Evolutionary conservation across 2,797 vertebrate species (phyloP).

Genomic region (Buphagus erythrorhynchus): DNA sequence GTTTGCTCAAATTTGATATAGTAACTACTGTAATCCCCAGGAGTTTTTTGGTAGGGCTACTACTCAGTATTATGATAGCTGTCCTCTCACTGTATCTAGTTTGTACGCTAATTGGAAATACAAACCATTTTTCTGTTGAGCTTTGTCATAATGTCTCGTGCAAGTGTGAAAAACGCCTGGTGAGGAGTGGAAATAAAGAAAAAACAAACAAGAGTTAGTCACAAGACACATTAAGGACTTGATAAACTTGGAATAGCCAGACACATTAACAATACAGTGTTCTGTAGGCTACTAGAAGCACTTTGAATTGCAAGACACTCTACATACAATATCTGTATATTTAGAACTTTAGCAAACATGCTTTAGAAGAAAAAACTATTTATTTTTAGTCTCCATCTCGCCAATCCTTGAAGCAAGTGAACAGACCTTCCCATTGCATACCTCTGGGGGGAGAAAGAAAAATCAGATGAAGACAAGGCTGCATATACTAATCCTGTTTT

Average conservation of each 20-base stretch:
- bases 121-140: slow-evolving; percentile 98
- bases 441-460: neutral
- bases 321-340: neutral
- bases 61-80: neutral
- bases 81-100: neutral
- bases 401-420: neutral
- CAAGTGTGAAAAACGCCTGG: slow-evolving; percentile 96
- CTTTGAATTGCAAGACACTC: neutral
- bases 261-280: neutral
- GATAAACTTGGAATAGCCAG: neutral
- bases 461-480: neutral
- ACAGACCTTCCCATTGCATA: neutral
- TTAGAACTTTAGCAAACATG: neutral
- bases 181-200: neutral
- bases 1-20: neutral
- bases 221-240: neutral
- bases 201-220: neutral
- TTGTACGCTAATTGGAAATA: slow-evolving; percentile 21
- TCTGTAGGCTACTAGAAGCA: neutral
- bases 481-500: neutral
- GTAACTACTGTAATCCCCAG: neutral
- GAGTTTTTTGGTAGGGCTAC: neutral
- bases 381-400: neutral
- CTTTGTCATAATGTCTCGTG: slow-evolving; percentile 95
- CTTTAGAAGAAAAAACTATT: neutral